phyloP scores from a whole-genome alignment of 2,888 invertebrate species.

The Dasypogon diadema region DNA sequence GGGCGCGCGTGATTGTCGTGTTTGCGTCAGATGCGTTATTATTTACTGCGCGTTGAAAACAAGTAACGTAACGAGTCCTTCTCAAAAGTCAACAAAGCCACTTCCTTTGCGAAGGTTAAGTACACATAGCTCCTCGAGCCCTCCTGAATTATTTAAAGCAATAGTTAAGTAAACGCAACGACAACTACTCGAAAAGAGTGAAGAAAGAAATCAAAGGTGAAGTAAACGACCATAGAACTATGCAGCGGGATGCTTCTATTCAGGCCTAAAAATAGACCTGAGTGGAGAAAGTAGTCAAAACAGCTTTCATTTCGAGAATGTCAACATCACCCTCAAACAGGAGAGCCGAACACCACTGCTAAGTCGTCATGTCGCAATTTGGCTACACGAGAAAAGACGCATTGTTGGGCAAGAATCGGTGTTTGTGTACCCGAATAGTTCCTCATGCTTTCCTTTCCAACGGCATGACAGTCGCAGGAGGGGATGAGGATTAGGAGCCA shows the following conservation, averaged over 20 bases:
- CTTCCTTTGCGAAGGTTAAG: slow-evolving; percentile 36
- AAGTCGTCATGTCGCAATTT: background rate
- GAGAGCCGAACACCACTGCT: background rate
- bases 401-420: background rate
- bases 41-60: slow-evolving; percentile 7
- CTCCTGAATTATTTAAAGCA: slow-evolving; percentile 19
- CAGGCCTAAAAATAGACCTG: slow-evolving; percentile 28
- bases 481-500: no score
- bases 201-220: background rate
- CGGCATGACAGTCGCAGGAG: no score
- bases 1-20: background rate
- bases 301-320: slow-evolving; percentile 37
- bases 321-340: slow-evolving; percentile 24
- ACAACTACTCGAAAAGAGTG: background rate
- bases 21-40: slow-evolving; percentile 30
- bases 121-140: background rate
- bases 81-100: slow-evolving; percentile 17
- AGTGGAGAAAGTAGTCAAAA: slow-evolving; percentile 47
- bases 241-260: background rate
- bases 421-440: background rate
- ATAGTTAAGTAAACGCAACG: slow-evolving; percentile 10
- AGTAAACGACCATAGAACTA: slow-evolving; percentile 34
- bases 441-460: no score
- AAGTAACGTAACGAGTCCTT: background rate
- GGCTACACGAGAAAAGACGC: background rate